phyloP scores from a whole-genome alignment of 2,113 vertebrate species.

The Talpa occidentalis region DNA sequence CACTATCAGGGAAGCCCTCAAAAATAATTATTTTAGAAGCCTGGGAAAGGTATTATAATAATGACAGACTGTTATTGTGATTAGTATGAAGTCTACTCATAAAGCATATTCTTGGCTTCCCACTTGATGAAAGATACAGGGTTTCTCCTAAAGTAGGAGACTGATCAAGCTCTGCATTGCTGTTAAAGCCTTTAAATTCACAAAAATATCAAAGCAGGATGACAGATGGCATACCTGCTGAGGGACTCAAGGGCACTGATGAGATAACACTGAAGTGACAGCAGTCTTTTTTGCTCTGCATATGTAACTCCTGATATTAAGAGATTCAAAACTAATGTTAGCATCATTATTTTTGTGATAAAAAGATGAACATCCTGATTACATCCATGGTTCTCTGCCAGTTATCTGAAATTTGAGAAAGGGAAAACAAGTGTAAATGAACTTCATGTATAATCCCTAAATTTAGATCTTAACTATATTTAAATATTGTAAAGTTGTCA shows the following conservation, averaged over 20 bases:
- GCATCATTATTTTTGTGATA: slow-evolving; percentile 5
- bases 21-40: not conserved
- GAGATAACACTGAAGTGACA: not conserved
- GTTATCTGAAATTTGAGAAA: not conserved
- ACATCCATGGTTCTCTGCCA: not conserved
- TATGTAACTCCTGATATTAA: not conserved
- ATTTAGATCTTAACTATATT: slow-evolving; percentile 34
- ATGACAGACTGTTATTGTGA: not conserved
- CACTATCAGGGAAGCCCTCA: too few species aligned
- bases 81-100: not conserved
- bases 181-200: not conserved
- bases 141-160: slow-evolving; percentile 29
- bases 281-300: slow-evolving; percentile 12
- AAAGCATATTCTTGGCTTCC: not conserved
- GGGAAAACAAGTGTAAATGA: slow-evolving; percentile 20
- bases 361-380: not conserved
- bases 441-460: not conserved
- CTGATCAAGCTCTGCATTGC: not conserved
- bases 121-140: not conserved
- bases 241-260: slow-evolving; percentile 20
- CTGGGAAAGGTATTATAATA: not conserved
- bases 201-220: not conserved
- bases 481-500: not conserved
- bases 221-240: slow-evolving; percentile 7
- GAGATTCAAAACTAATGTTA: not conserved